These are phyloP conservation scores for Hydrozoanthus tunicans DNA, from an alignment of 64 coral and sea anemone genomes.

Conservation along the genomic window DNA sequence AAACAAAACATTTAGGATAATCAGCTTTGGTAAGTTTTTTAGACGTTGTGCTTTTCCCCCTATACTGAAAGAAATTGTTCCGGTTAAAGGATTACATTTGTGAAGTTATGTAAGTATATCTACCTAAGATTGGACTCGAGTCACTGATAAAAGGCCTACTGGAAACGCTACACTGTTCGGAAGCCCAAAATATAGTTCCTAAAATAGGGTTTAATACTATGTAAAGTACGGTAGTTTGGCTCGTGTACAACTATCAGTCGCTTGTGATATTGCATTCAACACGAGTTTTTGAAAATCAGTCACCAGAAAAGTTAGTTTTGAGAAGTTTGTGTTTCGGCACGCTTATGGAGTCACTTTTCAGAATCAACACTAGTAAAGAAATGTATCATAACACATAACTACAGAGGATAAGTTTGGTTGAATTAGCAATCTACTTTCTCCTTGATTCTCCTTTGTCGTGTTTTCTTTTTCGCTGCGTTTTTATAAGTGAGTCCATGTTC, in stretches of 20 bases:
- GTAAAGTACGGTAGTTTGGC: not conserved
- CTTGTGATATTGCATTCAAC: not conserved
- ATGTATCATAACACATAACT: not conserved
- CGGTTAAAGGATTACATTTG: not conserved
- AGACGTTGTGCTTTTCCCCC: not conserved
- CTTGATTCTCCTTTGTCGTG: too few relatives aligned
- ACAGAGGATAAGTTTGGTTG: not conserved
- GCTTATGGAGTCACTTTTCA: not conserved
- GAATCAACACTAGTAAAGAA: not conserved
- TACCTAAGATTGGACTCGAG: not conserved
- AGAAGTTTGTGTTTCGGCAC: too few relatives aligned
- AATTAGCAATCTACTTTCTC: not conserved
- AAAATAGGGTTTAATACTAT: conserved; percentile 14
- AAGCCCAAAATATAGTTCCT: conserved; percentile 3
- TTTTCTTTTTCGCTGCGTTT: too few relatives aligned
- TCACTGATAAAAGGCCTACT: not conserved
- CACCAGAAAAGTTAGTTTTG: too few relatives aligned
- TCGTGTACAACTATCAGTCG: not conserved
- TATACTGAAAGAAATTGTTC: not conserved
- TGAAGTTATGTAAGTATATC: not conserved
- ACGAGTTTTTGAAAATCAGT: not conserved
- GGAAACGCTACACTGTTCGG: not conserved
- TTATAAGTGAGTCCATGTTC: too few relatives aligned
- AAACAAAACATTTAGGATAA: not conserved
- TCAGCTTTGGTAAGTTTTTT: not conserved